Evolutionary conservation across 2,113 vertebrate genomes (phyloP).

Genomic region (Pollimyrus isidori): DNA sequence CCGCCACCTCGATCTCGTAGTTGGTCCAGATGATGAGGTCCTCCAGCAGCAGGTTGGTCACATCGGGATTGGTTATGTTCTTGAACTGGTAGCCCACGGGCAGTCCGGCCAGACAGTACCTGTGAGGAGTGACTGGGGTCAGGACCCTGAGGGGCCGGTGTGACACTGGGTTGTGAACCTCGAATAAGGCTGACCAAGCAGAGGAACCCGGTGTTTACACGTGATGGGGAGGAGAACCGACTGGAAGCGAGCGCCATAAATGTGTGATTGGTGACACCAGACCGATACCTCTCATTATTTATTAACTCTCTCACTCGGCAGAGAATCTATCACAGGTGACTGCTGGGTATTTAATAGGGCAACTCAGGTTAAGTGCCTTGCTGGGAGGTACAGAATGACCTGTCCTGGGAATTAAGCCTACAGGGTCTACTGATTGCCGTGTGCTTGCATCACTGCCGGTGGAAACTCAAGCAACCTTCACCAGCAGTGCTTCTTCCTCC

Average conservation of each 20-base stretch:
- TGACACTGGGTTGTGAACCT: neutral
- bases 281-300: neutral
- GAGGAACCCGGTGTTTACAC: neutral
- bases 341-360: neutral
- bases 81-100: constrained; percentile 94
- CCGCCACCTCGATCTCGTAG: constrained; percentile 93
- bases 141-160: neutral
- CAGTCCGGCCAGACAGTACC: constrained; percentile 90
- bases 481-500: neutral
- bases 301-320: neutral
- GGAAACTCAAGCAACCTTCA: neutral
- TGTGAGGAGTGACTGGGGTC: constrained; percentile 34
- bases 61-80: constrained; percentile 85
- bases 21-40: constrained; percentile 99
- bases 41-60: constrained; percentile 86
- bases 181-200: neutral
- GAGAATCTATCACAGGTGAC: neutral
- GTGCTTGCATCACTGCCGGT: neutral
- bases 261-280: neutral
- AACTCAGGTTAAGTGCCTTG: neutral
- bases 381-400: neutral
- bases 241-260: neutral
- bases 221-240: neutral
- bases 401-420: neutral
- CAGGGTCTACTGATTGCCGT: neutral